A percentile compares a stretch with the other conserved stretches of the same genome.
phyloP scores from a whole-genome alignment of 2,113 vertebrate species.

The Raja brachyura region DNA sequence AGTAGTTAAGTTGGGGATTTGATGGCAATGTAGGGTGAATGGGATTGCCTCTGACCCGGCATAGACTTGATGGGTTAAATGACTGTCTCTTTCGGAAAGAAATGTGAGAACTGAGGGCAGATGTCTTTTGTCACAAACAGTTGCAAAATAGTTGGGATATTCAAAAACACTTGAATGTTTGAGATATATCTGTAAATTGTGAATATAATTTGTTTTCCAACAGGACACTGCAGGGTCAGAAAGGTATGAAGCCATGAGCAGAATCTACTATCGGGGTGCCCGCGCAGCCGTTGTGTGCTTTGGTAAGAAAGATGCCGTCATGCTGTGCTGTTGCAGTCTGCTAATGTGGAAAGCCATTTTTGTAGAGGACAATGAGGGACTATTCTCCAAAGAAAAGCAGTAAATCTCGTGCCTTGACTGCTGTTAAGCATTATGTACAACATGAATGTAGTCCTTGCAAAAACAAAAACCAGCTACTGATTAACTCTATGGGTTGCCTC shows the following conservation, averaged over 20 bases:
- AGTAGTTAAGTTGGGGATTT: too few relatives aligned
- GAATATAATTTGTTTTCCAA: neutral
- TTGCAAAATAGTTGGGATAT: neutral
- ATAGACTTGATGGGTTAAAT: too few relatives aligned
- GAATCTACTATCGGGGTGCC: conserved; percentile 94
- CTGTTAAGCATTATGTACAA: neutral
- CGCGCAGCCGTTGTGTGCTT: conserved; percentile 90
- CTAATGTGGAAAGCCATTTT: neutral
- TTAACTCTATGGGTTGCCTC: neutral
- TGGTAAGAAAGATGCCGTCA: conserved; percentile 56
- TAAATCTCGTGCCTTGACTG: neutral
- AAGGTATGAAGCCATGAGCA: conserved; percentile 94
- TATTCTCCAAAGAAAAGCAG: neutral
- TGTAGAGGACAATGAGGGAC: neutral
- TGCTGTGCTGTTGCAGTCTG: neutral
- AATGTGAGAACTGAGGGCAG: neutral
- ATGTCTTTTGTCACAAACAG: neutral
- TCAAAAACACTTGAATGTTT: neutral
- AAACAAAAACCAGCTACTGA: neutral
- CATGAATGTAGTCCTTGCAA: neutral
- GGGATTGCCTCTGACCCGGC: too few relatives aligned
- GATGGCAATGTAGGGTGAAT: too few relatives aligned
- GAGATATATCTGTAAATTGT: neutral
- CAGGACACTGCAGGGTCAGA: conserved; percentile 96
- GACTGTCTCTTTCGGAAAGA: too few relatives aligned